Conservation (phyloP, 92 coral and sea anemone species). For the Ricordea florida region DNA sequence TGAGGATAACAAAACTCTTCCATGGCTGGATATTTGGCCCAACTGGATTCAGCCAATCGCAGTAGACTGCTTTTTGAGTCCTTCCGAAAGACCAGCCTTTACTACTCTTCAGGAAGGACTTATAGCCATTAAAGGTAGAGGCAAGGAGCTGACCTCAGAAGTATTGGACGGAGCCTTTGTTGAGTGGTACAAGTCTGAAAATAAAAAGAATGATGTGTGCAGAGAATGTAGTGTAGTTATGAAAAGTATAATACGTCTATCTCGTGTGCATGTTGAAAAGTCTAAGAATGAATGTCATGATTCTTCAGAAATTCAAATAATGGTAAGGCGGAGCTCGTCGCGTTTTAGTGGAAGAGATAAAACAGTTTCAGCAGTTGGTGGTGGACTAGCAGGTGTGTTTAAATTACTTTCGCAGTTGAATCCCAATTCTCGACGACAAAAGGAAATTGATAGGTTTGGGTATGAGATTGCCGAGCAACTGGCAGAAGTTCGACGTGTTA, state of each 20-base stretch:
- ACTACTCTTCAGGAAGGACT: slow-evolving; percentile 7
- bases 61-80: slow-evolving; percentile 13
- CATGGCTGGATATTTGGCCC: slow-evolving; percentile 73
- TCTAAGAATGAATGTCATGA: slow-evolving; percentile 15
- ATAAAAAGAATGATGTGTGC: neutral
- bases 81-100: slow-evolving; percentile 18
- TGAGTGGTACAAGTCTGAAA: slow-evolving; percentile 41
- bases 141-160: slow-evolving; percentile 27
- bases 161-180: slow-evolving; percentile 54
- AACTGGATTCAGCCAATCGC: slow-evolving; percentile 43
- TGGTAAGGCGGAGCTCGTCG: slow-evolving; percentile 19
- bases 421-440: slow-evolving; percentile 30
- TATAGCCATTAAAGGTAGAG: slow-evolving; percentile 17
- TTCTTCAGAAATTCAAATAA: slow-evolving; percentile 1
- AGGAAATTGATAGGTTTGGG: slow-evolving; percentile 69
- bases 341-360: slow-evolving; percentile 6
- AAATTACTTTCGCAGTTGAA: neutral
- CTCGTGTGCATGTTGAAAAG: neutral
- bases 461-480: slow-evolving; percentile 58
- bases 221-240: neutral
- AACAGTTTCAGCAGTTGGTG: slow-evolving; percentile 1
- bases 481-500: slow-evolving; percentile 44
- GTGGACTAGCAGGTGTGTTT: neutral
- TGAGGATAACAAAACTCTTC: slow-evolving; percentile 30
- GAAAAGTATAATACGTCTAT: neutral